Base-by-base conservation (phyloP, 2,113 vertebrate genomes). In the Geococcyx californianus region DNA sequence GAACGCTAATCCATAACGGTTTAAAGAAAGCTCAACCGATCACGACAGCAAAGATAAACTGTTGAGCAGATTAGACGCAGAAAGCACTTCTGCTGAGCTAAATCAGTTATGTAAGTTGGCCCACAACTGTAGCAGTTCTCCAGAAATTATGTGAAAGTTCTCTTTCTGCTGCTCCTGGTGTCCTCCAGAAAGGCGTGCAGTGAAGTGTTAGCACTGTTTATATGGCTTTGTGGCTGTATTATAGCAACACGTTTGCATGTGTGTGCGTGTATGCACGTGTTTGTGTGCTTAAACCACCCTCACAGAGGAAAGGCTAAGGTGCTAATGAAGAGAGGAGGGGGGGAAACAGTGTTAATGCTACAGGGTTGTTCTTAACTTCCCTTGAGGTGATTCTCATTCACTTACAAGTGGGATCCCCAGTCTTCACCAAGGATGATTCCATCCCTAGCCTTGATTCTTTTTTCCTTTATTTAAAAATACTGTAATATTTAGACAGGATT, bases 41-140 rank as follows among this genome's bases (percentile, higher is more conserved):
- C 95, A 91, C 44, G 44, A 34, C 92, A 87, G 94, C 93, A 88
- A 60, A 96, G 96, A 97, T 96, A 96, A 96, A 97, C 92, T 87
- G 94, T 59, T 97, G 96, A 97, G 97, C 91, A 96, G 97, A 97
- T 97, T 97, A 97, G 79, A 95, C 82, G 81, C 94, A 96, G 94
- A 96, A 89, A 96, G 95, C 94, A 97, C 87, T 95, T 95, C 87
- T 92, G 84, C 59, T 84, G 55, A 47, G 69, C 84, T 93, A 77
- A 95, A 84, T 74, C 93, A 64, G 92, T 97, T 97, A 94, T 24
- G 31, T 96, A 97, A 97, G 88, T 78, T 91, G 90, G 91, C 94
- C 92, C 68, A n/a, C 62, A 72, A 60, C 70, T 79, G 69, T 55
- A 84, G 58, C 40, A 44, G 82, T 90, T 91, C 79, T 70, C 62